Evolutionary conservation across 2,888 invertebrate species (phyloP), one percentile per base, ranked within the genome.

Genomic region (Temnothorax rugatulus): DNA sequence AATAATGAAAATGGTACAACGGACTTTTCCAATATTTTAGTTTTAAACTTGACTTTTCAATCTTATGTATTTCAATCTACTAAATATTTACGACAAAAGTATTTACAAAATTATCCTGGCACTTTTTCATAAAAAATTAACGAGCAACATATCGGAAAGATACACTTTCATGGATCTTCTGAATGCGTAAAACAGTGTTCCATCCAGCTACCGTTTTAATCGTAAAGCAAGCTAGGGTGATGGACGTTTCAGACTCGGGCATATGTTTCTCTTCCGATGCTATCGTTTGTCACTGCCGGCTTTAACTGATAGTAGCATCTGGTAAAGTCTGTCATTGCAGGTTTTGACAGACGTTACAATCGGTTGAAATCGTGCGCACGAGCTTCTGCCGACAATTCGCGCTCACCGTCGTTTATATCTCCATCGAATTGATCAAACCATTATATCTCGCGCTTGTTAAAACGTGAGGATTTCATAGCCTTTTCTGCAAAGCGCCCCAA

Each of bases 281-380:
- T 79, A 79, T 79, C 79, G 79, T 79, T 79, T 79, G 79, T 79
- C 79, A 79, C 79, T 79, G 79, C 73, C 73, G 79, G 79, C 47
- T 81, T 81, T 81, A 81, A 81, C 79, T 73, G 79, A 81, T 81
- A 81, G 79, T 59, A 81, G 79, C 73, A 81, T 81, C 79, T 81
- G 79, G 79, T 73, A 81, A 81, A 81, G 79, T 81, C 79, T 81
- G 79, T 81, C 79, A 81, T 81, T 81, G 79, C 79, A 81, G 79
- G 79, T 81, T 81, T 81, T 81, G 79, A 81, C 79, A 81, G 73
- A 81, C 79, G 79, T 81, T 81, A 73, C 79, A 81, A 81, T 81
- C 79, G 73, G 79, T 73, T 59, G 57, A 81, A 79, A 73, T 81
- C 79, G 73, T 47, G 57, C 79, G 21, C 21, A 64, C 69, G 52